Evolutionary conservation across 2,888 invertebrate species (phyloP).

Genomic region (Tetragonula carbonaria): DNA sequence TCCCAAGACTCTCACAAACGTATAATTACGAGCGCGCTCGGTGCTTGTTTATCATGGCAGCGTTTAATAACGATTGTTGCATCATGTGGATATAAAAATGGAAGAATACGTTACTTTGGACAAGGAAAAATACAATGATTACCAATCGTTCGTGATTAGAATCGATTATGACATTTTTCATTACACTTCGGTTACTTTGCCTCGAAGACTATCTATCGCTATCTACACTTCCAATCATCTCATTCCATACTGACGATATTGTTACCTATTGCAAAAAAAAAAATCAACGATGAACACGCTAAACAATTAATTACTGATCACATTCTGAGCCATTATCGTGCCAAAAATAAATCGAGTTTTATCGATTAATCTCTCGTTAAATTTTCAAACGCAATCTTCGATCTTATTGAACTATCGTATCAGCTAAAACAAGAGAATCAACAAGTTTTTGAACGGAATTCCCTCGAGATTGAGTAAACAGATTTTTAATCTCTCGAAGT

Average conservation of each 20-base stretch:
- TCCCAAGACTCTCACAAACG: not conserved
- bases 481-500: no score
- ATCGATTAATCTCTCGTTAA: not conserved
- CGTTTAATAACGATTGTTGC: slow-evolving; percentile 22
- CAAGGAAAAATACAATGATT: not conserved
- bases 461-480: not conserved
- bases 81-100: slow-evolving; percentile 1
- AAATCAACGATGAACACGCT: not conserved
- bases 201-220: not conserved
- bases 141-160: not conserved
- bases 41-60: not conserved
- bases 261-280: not conserved
- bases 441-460: not conserved
- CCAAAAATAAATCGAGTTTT: not conserved
- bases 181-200: no score
- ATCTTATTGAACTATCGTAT: not conserved
- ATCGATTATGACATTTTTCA: not conserved
- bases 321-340: not conserved
- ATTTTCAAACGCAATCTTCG: not conserved
- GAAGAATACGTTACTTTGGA: not conserved
- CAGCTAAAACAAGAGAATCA: not conserved
- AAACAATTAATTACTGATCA: slow-evolving; percentile 22
- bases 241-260: not conserved
- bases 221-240: not conserved
- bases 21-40: not conserved